Percentiles rank a stretch among this genome's conserved stretches.
phyloP scores from a whole-genome alignment of 2,113 vertebrate genomes.

The Amphiprion percula region DNA sequence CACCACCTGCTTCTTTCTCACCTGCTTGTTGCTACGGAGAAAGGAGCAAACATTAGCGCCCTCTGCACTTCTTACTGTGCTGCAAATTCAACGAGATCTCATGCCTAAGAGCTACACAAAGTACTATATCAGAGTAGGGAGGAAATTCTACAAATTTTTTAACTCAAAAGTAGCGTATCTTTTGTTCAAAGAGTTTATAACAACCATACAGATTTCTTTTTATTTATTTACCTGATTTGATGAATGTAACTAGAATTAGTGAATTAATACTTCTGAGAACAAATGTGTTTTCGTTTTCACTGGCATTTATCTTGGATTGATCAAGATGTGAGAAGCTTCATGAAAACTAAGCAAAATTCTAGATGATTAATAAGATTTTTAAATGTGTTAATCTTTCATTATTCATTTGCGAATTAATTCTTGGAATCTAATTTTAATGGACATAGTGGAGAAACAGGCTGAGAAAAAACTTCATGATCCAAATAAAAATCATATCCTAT shows the following conservation, averaged over 20 bases:
- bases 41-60: conserved; percentile 40
- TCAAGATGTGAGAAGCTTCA: background rate
- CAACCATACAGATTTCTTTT: background rate
- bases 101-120: conserved; percentile 37
- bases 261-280: background rate
- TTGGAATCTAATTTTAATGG: conserved; percentile 15
- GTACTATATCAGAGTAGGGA: conserved; percentile 29
- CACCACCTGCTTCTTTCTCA: conserved; percentile 78
- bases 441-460: background rate
- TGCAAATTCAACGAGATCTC: conserved; percentile 38
- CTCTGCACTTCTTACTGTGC: conserved; percentile 48
- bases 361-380: background rate
- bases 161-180: background rate
- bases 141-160: conserved; percentile 64
- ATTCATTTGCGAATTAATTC: background rate
- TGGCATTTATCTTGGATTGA: background rate
- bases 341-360: background rate
- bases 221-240: background rate
- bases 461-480: conserved; percentile 25
- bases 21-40: conserved; percentile 76
- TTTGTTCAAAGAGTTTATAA: conserved; percentile 39
- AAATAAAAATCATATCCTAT: conserved; percentile 15
- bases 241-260: background rate
- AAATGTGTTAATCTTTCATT: background rate
- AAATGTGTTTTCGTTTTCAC: background rate